Conservation (phyloP, 2,888 invertebrate genomes). For the Nudaria mundana region DNA sequence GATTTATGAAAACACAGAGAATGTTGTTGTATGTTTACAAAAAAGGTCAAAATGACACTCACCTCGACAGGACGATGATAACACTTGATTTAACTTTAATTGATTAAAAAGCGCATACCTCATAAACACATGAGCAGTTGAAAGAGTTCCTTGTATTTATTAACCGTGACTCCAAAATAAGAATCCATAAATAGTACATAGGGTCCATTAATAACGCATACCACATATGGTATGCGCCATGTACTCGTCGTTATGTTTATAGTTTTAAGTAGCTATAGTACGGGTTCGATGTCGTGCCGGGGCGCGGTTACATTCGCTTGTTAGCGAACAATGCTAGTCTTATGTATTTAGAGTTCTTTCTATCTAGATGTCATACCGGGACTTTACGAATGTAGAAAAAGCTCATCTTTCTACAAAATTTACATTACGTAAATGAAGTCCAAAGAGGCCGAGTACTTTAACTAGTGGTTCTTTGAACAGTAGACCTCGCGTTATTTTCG, state of each 20-base stretch:
- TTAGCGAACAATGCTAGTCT: conserved; percentile 65
- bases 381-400: conserved; percentile 38
- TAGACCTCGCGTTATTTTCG: too few relatives aligned
- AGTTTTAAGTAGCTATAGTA: conserved; percentile 37
- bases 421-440: conserved; percentile 30
- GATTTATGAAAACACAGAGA: too few relatives aligned
- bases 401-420: conserved; percentile 36
- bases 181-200: conserved; percentile 10
- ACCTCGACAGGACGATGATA: too few relatives aligned
- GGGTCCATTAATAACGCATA: conserved; percentile 21
- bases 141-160: too few relatives aligned
- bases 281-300: conserved; percentile 58
- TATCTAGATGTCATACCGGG: conserved; percentile 44
- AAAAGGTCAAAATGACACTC: too few relatives aligned
- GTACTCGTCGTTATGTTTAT: conserved; percentile 24
- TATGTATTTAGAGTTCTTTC: conserved; percentile 42
- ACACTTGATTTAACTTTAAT: too few relatives aligned
- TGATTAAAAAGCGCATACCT: too few relatives aligned
- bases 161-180: too few relatives aligned
- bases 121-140: too few relatives aligned
- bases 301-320: conserved; percentile 68
- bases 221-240: conserved; percentile 17
- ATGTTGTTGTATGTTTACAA: too few relatives aligned
- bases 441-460: conserved; percentile 12
- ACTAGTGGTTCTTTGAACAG: too few relatives aligned